Evolutionary conservation across 2,888 invertebrate genomes (phyloP).

Genomic region (Pollenia amentaria): DNA sequence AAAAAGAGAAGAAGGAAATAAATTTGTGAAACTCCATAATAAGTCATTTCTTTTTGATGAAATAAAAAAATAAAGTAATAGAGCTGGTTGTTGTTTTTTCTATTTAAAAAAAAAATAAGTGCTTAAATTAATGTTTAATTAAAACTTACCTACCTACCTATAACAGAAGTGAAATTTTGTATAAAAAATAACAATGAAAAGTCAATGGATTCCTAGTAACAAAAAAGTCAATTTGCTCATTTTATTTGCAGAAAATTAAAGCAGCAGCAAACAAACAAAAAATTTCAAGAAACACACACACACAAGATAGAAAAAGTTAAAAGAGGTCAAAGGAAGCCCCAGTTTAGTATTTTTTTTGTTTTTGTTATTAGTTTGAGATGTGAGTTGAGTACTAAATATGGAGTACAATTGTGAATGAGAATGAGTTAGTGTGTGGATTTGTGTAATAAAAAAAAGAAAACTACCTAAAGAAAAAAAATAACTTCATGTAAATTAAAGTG

Average conservation of each 20-base stretch:
- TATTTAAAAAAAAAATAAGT: not conserved
- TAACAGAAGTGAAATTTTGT: constrained; percentile 52
- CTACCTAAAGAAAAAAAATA: constrained; percentile 23
- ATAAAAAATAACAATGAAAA: constrained; percentile 33
- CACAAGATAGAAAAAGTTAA: constrained; percentile 63
- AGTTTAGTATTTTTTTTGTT: constrained; percentile 43
- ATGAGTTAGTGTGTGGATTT: constrained; percentile 27
- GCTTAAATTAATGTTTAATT: not conserved
- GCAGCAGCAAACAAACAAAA: constrained; percentile 40
- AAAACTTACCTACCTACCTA: too few species aligned
- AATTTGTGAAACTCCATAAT: not conserved
- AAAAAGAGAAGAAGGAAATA: constrained; percentile 7
- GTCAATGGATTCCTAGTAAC: constrained; percentile 54
- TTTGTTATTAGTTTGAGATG: constrained; percentile 24
- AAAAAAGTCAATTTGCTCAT: constrained; percentile 27
- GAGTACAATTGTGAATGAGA: not conserved
- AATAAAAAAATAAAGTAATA: not conserved
- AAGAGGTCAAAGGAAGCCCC: constrained; percentile 75
- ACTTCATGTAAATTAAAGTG: constrained; percentile 7
- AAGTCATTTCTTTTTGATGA: constrained; percentile 3
- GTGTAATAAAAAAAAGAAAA: constrained; percentile 21
- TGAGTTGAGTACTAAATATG: constrained; percentile 51
- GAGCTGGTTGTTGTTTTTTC: not conserved
- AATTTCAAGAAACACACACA: constrained; percentile 24
- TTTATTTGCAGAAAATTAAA: constrained; percentile 50